These are phyloP conservation scores for Cassiopea andromeda DNA, from an alignment of 30 jellyfish, hydroid and myxozoan species.

Conservation along the genomic window DNA sequence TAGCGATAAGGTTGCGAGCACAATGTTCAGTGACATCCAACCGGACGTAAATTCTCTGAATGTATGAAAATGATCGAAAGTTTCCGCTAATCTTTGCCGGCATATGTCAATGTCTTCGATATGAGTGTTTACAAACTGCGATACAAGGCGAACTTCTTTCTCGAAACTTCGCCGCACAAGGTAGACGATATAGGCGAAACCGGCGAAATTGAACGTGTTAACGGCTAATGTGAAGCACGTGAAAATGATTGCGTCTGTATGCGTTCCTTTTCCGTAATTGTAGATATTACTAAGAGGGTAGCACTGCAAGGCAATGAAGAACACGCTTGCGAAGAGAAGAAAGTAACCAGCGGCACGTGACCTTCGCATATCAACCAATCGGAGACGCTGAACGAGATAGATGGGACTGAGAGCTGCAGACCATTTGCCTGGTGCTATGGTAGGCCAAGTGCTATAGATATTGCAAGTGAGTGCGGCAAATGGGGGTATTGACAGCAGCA, in stretches of 20 bases:
- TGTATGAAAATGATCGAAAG: constrained; percentile 91
- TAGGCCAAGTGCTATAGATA: constrained; percentile 81
- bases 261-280: constrained; percentile 72
- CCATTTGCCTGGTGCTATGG: constrained; percentile 96
- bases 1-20: constrained; percentile 78
- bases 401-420: constrained; percentile 93
- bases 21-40: constrained; percentile 96
- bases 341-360: constrained; percentile 96
- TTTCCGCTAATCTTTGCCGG: constrained; percentile 95
- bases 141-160: constrained; percentile 94
- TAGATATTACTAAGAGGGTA: constrained; percentile 66
- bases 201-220: constrained; percentile 90
- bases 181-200: constrained; percentile 88
- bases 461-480: constrained; percentile 76
- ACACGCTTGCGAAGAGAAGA: constrained; percentile 81
- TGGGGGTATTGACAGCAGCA: constrained; percentile 81
- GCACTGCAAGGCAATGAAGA: constrained; percentile 92
- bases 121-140: constrained; percentile 72
- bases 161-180: constrained; percentile 93
- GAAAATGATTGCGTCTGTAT: constrained; percentile 72
- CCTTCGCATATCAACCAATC: constrained; percentile 94
- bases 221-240: constrained; percentile 77
- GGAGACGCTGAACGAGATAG: constrained; percentile 95
- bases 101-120: constrained; percentile 91
- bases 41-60: constrained; percentile 99